Conservation (phyloP, 2,797 vertebrate genomes). For the Sebastes taczanowskii region DNA sequence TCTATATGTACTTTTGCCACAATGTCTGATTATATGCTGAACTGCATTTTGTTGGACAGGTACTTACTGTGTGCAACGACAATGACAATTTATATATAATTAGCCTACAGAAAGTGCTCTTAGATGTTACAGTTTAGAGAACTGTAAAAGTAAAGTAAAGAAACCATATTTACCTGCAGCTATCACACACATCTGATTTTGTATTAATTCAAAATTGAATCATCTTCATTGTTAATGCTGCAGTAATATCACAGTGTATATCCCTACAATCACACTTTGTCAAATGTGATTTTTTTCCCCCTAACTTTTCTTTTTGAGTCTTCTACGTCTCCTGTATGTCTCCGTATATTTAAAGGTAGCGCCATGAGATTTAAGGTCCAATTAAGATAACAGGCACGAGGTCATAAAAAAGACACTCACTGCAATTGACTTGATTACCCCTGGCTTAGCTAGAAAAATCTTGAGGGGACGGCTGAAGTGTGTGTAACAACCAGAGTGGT, state of each 20-base stretch:
- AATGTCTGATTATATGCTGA: background rate
- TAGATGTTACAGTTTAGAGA: background rate
- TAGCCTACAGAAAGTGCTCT: background rate
- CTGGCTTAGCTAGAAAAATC: slow-evolving; percentile 49
- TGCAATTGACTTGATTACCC: slow-evolving; percentile 44
- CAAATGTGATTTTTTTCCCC: background rate
- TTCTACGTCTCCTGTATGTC: background rate
- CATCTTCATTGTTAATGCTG: background rate
- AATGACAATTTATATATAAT: too few species aligned
- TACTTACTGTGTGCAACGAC: background rate
- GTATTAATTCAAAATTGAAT: background rate
- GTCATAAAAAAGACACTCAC: slow-evolving; percentile 27
- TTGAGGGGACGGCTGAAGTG: slow-evolving; percentile 52
- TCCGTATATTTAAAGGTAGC: background rate
- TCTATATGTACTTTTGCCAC: background rate
- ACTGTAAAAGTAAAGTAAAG: background rate
- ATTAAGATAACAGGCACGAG: slow-evolving; percentile 24
- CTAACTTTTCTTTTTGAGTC: background rate
- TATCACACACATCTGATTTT: background rate
- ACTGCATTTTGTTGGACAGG: background rate
- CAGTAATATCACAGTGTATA: background rate
- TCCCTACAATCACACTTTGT: background rate
- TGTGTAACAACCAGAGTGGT: slow-evolving; percentile 61
- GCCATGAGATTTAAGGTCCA: slow-evolving; percentile 10
- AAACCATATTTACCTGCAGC: background rate